These are phyloP conservation scores for Engystomops pustulosus DNA, from an alignment of 2,113 vertebrate species.

Conservation along the genomic window DNA sequence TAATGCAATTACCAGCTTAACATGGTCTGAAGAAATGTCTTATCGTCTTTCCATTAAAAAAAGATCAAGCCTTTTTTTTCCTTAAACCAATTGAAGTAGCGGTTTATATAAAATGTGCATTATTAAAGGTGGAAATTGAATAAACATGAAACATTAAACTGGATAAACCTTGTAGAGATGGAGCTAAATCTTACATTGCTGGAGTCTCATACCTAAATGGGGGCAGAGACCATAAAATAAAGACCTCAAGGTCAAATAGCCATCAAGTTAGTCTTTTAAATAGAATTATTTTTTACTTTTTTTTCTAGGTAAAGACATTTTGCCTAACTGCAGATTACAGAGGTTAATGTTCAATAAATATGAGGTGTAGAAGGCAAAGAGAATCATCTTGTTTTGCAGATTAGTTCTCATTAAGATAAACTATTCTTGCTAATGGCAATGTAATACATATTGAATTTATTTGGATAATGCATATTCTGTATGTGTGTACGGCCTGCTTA, in stretches of 20 bases:
- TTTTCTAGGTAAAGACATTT: neutral
- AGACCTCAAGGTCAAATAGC: neutral
- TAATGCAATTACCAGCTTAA: conserved; percentile 47
- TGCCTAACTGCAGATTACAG: neutral
- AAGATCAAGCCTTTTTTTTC: conserved; percentile 22
- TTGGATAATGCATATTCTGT: neutral
- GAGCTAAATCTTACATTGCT: conserved; percentile 1
- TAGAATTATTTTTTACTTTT: conserved; percentile 21
- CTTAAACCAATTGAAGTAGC: conserved; percentile 26
- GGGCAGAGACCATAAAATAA: conserved; percentile 2
- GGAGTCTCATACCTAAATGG: neutral
- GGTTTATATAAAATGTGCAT: conserved; percentile 8
- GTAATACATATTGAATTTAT: neutral
- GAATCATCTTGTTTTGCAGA: neutral
- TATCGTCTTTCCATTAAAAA: conserved; percentile 36
- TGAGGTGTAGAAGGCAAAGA: neutral
- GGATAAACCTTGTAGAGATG: neutral
- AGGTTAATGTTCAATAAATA: conserved; percentile 26
- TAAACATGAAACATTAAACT: conserved; percentile 34
- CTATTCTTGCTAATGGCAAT: neutral
- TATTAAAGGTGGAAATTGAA: conserved; percentile 12
- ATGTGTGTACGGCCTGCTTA: neutral
- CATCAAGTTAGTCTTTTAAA: neutral
- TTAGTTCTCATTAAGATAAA: neutral
- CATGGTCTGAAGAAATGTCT: conserved; percentile 33